Base-by-base conservation (phyloP, 1,140 invertebrate species). In the Neodiprion lecontei region DNA sequence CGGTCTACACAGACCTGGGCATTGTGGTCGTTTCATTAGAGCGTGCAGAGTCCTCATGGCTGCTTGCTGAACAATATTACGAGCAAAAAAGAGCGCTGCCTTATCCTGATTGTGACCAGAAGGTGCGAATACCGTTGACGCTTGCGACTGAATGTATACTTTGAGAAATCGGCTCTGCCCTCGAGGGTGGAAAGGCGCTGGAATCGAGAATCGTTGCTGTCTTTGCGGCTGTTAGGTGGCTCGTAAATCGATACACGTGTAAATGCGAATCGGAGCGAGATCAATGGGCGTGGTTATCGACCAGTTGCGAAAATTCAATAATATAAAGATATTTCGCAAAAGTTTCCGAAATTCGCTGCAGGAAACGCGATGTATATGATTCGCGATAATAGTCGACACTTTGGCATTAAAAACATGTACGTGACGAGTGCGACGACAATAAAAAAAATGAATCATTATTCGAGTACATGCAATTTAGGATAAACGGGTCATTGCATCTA, bases 21-120 rank as follows among this genome's bases (percentile, higher is more conserved):
- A 61, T 61, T 61, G 53, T 61, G 53, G 53, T 61, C 7, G 53
- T 61, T 61, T 61, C 53, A 61, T 61, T 61, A 17, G 53, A 61
- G 53, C 53, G 53, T 61, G 53, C 28, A 40, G 53, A 61, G 53
- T 61, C 53, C 53, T 61, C n/a, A 9, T 61, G 53, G 53, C 28
- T 40, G 28, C 28, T 40, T 61, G n/a, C n/a, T 14, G n/a, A 61
- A 61, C n/a, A 61, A 61, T 61, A 17, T 61, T 61, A 12, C 11
- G 11, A 14, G 53, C n/a, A 9, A 61, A 61, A 61, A 61, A 61
- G 11, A 12, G 28, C 28, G 53, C 53, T 17, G 53, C 4, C 53
- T 61, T 12, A 17, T 61, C 11, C n/a, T 17, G 53, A 61, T 61
- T 61, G 7, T 61, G n/a, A 5, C 5, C 53, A 61, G 11, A 61